Evolutionary conservation across 2,888 invertebrate species (phyloP), one percentile per base, ranked within the genome.

Genomic region (Scaptodrosophila latifasciaeformis): DNA sequence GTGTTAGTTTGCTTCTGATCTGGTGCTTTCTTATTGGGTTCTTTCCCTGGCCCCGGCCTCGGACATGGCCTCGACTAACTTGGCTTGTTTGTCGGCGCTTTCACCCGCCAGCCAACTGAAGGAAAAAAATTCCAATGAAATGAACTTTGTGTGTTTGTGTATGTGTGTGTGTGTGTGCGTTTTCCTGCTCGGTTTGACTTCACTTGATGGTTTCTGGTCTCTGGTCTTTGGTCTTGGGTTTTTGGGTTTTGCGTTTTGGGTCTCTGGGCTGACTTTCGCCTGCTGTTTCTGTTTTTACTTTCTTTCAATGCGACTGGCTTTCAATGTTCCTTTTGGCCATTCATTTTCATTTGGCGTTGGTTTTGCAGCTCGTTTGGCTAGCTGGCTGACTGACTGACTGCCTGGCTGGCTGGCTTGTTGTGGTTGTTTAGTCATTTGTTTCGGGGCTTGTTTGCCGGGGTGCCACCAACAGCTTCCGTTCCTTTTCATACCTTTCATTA

Each of bases 341-440:
- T 37, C 37, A 17, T 37, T 37, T 37, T 37, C 37, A 37, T 37
- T 37, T 37, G 37, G 17, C 17, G 18, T 18, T 40, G 40, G 40
- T 40, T 31, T 44, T 44, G 44, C 44, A 13, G 30, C 29, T 30
- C 44, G 29, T 21, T 37, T 37, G 37, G 21, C 12, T 19, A n/a
- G 21, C 12, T 42, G 42, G 42, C 12, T 21, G n/a, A n/a, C n/a
- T n/a, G n/a, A n/a, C n/a, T n/a, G n/a, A n/a, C 15, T 19, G 37
- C 37, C 37, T n/a, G n/a, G n/a, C n/a, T n/a, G n/a, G n/a, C n/a
- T n/a, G n/a, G n/a, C n/a, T n/a, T n/a, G n/a, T 17, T 37, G 37
- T 18, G 37, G 37, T 37, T 37, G 17, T 10, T 21, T 19, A 40
- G 40, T 40, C 40, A 40, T 40, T 40, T 40, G 40, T 40, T 21